Evolutionary conservation across 2,888 invertebrate genomes (phyloP).

Genomic region (Litoditis marina): DNA sequence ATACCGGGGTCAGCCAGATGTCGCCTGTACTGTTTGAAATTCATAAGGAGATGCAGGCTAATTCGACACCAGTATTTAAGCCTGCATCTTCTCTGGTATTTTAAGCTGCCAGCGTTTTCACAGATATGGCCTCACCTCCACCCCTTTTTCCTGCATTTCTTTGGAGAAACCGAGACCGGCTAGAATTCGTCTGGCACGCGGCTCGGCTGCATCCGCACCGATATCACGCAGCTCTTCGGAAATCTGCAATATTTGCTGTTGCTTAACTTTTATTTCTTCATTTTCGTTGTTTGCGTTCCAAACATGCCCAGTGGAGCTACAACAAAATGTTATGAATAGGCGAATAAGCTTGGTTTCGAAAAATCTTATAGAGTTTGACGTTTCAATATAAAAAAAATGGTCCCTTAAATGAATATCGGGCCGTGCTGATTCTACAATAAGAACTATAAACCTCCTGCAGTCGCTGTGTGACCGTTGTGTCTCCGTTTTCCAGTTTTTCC

Average conservation of each 20-base stretch:
- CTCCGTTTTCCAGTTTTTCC: conserved; percentile 72
- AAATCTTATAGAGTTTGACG: too few species aligned
- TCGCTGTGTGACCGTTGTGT: conserved; percentile 71
- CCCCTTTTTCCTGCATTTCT: conserved; percentile 75
- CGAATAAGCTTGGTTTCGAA: too few species aligned
- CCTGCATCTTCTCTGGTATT: too few species aligned
- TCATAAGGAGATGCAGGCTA: too few species aligned
- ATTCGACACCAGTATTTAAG: too few species aligned
- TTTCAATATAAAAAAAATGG: too few species aligned
- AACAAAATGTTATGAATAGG: too few species aligned
- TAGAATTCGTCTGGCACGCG: conserved; percentile 87
- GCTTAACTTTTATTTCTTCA: neutral
- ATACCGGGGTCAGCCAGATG: too few species aligned
- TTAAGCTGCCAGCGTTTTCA: too few species aligned
- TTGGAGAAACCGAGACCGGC: conserved; percentile 87
- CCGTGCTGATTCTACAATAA: neutral
- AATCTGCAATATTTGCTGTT: conserved; percentile 69
- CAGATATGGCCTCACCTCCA: neutral
- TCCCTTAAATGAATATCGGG: neutral
- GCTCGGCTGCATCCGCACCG: conserved; percentile 95
- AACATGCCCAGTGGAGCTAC: too few species aligned
- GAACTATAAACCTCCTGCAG: conserved; percentile 71
- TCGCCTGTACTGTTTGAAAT: too few species aligned
- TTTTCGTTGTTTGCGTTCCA: too few species aligned
- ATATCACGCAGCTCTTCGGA: conserved; percentile 92